Percentiles rank a stretch among this genome's conserved stretches.
Conservation (phyloP, 37 sponge, comb jelly and placozoan genomes). For the Tethya wilhelma region DNA sequence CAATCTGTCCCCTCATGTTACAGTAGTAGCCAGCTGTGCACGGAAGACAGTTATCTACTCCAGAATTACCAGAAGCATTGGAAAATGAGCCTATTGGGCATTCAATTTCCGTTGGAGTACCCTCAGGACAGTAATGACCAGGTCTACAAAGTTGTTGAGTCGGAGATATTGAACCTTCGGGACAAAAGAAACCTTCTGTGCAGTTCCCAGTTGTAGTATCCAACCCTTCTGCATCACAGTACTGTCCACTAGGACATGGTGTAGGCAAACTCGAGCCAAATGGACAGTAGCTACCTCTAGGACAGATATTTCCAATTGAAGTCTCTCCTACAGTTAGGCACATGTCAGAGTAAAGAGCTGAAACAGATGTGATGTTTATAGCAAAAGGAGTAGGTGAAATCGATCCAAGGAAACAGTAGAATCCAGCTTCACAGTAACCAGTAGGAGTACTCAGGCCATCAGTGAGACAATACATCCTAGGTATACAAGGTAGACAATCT, state of each 20-base stretch:
- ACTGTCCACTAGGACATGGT: not conserved
- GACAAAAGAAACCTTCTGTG: not conserved
- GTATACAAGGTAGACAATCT: not conserved
- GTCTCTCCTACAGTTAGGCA: too few relatives aligned
- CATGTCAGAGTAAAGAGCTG: too few relatives aligned
- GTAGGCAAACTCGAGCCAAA: not conserved
- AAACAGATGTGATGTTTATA: not conserved
- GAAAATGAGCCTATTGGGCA: not conserved
- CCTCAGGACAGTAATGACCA: not conserved
- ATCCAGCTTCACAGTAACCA: slow-evolving; percentile 3
- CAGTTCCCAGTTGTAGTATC: not conserved
- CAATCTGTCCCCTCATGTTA: not conserved
- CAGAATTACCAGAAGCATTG: not conserved
- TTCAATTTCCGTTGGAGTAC: not conserved
- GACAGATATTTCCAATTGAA: not conserved
- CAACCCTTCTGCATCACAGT: not conserved
- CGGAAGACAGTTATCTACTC: not conserved
- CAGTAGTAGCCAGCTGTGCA: not conserved
- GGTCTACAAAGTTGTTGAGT: not conserved
- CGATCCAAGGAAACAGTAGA: not conserved
- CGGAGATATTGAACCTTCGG: not conserved
- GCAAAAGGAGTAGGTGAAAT: not conserved
- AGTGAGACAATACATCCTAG: not conserved
- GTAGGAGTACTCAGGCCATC: not conserved
- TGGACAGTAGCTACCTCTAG: not conserved